These are phyloP conservation scores for Drosophila navojoa DNA, from an alignment of 1,140 invertebrate species.

Conservation along the genomic window DNA sequence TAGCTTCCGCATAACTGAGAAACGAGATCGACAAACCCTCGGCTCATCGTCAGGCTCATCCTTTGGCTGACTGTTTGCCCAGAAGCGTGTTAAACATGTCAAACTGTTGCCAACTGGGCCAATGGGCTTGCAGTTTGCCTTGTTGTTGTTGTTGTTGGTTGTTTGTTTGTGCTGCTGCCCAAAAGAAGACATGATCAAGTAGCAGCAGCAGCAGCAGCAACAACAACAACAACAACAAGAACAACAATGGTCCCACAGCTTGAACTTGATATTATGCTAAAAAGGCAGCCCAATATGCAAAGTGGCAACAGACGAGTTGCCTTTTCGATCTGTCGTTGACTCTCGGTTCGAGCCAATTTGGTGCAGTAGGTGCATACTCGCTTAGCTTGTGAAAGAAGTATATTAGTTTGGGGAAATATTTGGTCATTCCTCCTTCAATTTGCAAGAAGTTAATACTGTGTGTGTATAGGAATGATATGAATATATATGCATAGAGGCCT, in stretches of 20 bases:
- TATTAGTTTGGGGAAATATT: too few species aligned
- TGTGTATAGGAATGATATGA: too few species aligned
- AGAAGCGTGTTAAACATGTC: constrained; percentile 53
- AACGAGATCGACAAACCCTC: constrained; percentile 36
- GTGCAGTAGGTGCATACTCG: constrained; percentile 31
- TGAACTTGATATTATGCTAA: constrained; percentile 59
- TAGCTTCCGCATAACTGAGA: constrained; percentile 60
- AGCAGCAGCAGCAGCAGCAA: constrained; percentile 40
- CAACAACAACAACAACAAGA: constrained; percentile 33
- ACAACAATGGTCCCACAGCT: constrained; percentile 43
- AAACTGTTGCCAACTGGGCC: constrained; percentile 66
- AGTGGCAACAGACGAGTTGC: constrained; percentile 47
- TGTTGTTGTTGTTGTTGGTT: not conserved
- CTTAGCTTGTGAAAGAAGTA: too few species aligned
- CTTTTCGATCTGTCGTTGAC: constrained; percentile 18
- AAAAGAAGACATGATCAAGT: constrained; percentile 65
- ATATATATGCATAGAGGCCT: too few species aligned
- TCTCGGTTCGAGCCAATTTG: constrained; percentile 60
- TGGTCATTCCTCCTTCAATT: too few species aligned
- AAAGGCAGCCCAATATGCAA: constrained; percentile 60
- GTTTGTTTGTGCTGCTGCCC: constrained; percentile 29
- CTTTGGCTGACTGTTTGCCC: constrained; percentile 19
- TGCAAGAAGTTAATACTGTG: too few species aligned
- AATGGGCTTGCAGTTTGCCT: constrained; percentile 40
- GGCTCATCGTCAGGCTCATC: constrained; percentile 13